Percentiles rank a stretch among this genome's conserved stretches.
These are phyloP conservation scores for Patella caerulea DNA, from an alignment of 2,888 invertebrate species.

Conservation along the genomic window DNA sequence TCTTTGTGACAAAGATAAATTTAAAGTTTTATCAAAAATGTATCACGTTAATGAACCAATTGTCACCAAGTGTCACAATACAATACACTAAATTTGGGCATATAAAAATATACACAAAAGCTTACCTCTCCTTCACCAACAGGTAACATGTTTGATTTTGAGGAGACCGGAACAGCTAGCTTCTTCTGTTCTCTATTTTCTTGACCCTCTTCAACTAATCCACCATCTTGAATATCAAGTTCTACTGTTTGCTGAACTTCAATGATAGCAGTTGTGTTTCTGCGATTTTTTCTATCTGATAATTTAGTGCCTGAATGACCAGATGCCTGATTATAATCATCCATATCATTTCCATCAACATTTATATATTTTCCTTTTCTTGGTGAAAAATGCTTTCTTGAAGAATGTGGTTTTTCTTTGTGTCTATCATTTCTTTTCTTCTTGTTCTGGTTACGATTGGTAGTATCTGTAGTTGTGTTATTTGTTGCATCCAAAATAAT, in stretches of 20 bases:
- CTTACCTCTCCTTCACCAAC: conserved; percentile 59
- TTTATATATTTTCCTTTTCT: conserved; percentile 17
- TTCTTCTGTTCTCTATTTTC: conserved; percentile 46
- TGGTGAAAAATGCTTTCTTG: conserved; percentile 17
- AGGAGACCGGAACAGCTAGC: conserved; percentile 51
- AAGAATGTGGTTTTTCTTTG: not conserved
- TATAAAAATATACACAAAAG: too few relatives aligned
- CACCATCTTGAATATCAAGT: conserved; percentile 44
- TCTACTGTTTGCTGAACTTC: conserved; percentile 60
- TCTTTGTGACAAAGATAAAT: too few relatives aligned
- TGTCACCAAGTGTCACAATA: too few relatives aligned
- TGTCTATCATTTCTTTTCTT: conserved; percentile 30
- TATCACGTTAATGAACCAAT: too few relatives aligned
- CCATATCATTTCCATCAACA: conserved; percentile 15
- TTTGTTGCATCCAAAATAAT: conserved; percentile 52
- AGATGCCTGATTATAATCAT: not conserved
- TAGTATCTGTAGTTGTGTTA: conserved; percentile 37
- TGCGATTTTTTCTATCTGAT: not conserved
- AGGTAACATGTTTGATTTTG: conserved; percentile 44
- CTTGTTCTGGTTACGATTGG: conserved; percentile 23
- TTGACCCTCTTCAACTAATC: conserved; percentile 27
- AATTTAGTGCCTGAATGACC: not conserved
- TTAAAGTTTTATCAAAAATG: too few relatives aligned
- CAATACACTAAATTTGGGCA: too few relatives aligned
- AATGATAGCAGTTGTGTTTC: conserved; percentile 47